Evolutionary conservation across 1,140 invertebrate species (phyloP), one percentile per base, ranked within the genome.

Genomic region (Saxidomus purpurata): DNA sequence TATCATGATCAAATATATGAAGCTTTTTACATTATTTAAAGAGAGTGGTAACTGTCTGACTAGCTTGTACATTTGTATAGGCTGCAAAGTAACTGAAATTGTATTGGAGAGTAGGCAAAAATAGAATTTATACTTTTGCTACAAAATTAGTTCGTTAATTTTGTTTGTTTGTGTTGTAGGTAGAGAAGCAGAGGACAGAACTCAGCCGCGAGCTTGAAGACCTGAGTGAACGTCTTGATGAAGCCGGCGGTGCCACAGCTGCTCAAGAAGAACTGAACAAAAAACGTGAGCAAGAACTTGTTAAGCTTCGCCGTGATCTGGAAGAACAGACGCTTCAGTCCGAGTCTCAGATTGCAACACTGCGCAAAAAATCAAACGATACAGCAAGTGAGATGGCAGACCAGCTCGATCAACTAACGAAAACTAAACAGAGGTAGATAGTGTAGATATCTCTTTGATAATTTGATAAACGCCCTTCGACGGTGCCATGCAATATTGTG

Each of bases 311-410:
- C 94, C 98, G 99, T 94, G 99, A 99, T 96, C 97, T 99, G 93
- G 99, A 99, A 96, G 99, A 99, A 96, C 97, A 98, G 94, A 99
- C 99, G 97, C 98, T 99, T 96, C 99, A 99, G 96, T 98, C 99
- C 96, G 99, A 99, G 96, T 97, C 98, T 91, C 98, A 98, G 92
- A 97, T 99, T 93, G 98, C 98, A 93, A 98, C 98, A 96, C 97
- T 99, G 92, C 98, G 99, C 96, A 99, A 99, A 97, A 99, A 99
- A 97, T 98, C 99, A 97, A 99, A 99, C 96, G 99, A 99, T 96
- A 98, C 99, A 94, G 98, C 99, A 94, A 95, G 94, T 89, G 95
- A 95, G 97, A 98, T 99, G 97, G 98, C 98, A 94, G 99, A 99
- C 96, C 99, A 99, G 97, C 98, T 99, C 95, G 99, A 99, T 96